These are phyloP conservation scores for Chymomyza fuscimana DNA, from an alignment of 2,888 invertebrate species.

Conservation along the genomic window DNA sequence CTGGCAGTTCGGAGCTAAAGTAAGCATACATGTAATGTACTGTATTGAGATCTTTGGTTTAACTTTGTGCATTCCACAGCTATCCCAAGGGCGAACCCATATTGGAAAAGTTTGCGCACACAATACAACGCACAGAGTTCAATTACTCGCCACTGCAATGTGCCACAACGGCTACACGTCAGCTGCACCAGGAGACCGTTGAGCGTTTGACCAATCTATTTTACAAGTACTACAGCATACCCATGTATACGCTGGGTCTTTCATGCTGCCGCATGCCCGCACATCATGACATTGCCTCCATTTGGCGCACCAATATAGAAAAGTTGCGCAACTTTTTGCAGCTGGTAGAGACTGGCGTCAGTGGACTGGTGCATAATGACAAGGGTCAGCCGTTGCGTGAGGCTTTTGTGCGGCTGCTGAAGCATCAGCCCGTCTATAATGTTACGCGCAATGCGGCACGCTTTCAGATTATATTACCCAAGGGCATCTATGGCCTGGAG, in stretches of 20 bases:
- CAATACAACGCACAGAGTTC: slow-evolving; percentile 74
- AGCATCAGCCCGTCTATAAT: slow-evolving; percentile 81
- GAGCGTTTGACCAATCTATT: slow-evolving; percentile 83
- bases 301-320: slow-evolving; percentile 86
- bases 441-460: slow-evolving; percentile 86
- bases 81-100: slow-evolving; percentile 73
- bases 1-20: slow-evolving; percentile 86
- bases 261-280: slow-evolving; percentile 92
- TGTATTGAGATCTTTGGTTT: background rate
- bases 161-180: slow-evolving; percentile 58
- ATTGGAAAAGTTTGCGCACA: slow-evolving; percentile 72
- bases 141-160: slow-evolving; percentile 71
- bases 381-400: slow-evolving; percentile 85
- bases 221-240: slow-evolving; percentile 83
- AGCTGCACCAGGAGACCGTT: slow-evolving; percentile 71
- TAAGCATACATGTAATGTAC: slow-evolving; percentile 61
- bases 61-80: slow-evolving; percentile 29
- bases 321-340: slow-evolving; percentile 84
- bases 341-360: slow-evolving; percentile 85
- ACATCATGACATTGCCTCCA: slow-evolving; percentile 83
- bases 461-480: slow-evolving; percentile 86
- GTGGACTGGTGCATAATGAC: slow-evolving; percentile 86
- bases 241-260: slow-evolving; percentile 86
- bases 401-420: slow-evolving; percentile 85
- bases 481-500: slow-evolving; percentile 84